Conservation (phyloP, 2,888 invertebrate species). For the Agrotis ipsilon region DNA sequence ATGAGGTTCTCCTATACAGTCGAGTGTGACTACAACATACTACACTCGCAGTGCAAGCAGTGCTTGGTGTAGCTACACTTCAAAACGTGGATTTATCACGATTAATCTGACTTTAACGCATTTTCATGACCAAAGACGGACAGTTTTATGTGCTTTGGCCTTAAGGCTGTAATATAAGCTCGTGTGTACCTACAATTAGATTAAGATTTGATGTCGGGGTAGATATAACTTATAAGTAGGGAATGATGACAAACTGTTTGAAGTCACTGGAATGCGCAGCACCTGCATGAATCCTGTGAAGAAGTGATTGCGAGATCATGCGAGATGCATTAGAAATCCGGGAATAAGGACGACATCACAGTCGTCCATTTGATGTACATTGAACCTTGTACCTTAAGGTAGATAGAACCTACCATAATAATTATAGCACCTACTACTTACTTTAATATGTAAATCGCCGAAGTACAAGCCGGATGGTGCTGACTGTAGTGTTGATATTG, state of each 20-base stretch:
- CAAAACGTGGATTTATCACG: background rate
- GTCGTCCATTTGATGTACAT: background rate
- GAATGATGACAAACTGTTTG: background rate
- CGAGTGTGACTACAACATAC: background rate
- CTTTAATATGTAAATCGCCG: background rate
- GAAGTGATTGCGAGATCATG: too few relatives aligned
- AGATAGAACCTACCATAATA: too few relatives aligned
- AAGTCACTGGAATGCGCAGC: background rate
- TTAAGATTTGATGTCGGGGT: slow-evolving; percentile 2
- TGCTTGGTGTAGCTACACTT: slow-evolving; percentile 6
- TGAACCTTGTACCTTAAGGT: too few relatives aligned
- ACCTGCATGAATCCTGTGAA: background rate
- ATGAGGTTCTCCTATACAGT: background rate
- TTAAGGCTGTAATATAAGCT: slow-evolving; percentile 6
- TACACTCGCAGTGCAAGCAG: background rate
- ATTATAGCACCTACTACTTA: too few relatives aligned
- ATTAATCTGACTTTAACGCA: slow-evolving; percentile 2
- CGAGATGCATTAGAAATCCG: background rate
- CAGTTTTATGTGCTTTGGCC: slow-evolving; percentile 15
- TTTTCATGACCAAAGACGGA: slow-evolving; percentile 46
- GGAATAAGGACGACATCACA: background rate
- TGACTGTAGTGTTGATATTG: slow-evolving; percentile 34
- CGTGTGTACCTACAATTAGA: background rate
- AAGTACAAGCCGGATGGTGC: background rate
- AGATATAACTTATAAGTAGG: background rate